A percentile compares a stretch with the other conserved stretches of the same genome.
Conservation (phyloP, 2,113 vertebrate species). For the Stercorarius parasiticus region DNA sequence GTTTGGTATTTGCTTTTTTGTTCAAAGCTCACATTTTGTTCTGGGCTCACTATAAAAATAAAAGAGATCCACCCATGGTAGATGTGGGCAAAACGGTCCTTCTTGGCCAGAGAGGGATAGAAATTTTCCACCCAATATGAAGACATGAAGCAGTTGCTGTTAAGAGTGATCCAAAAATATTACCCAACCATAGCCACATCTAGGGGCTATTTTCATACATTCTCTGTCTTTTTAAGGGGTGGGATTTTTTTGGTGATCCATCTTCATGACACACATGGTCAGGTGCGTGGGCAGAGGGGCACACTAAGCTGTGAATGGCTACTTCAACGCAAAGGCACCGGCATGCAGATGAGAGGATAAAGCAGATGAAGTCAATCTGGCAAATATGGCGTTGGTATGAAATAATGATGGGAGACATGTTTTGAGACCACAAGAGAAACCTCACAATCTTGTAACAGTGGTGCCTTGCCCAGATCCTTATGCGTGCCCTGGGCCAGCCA, state of each 20-base stretch:
- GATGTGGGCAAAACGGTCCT: slow-evolving; percentile 47
- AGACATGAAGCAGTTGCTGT: not conserved
- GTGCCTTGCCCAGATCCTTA: not conserved
- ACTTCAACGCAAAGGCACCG: not conserved
- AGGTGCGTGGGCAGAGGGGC: not conserved
- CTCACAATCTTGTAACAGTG: rapidly evolving
- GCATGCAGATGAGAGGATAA: not conserved
- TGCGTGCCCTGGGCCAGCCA: rapidly evolving
- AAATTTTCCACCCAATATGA: slow-evolving; percentile 50
- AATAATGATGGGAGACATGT: not conserved
- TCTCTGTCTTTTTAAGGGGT: not conserved
- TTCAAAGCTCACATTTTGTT: slow-evolving; percentile 52
- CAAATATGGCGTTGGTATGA: not conserved
- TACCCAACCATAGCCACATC: slow-evolving; percentile 9
- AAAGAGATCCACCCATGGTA: slow-evolving; percentile 50
- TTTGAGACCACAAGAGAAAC: not conserved
- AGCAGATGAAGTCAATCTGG: not conserved
- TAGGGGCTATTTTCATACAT: slow-evolving; percentile 29
- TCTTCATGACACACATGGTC: not conserved
- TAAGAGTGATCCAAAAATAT: slow-evolving; percentile 5
- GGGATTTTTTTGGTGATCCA: not conserved
- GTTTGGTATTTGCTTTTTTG: slow-evolving; percentile 33
- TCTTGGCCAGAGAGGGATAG: slow-evolving; percentile 41
- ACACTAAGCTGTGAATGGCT: rapidly evolving
- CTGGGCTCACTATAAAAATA: slow-evolving; percentile 47